These are phyloP conservation scores for Eilema caniola DNA, from an alignment of 2,888 invertebrate species.

Conservation along the genomic window DNA sequence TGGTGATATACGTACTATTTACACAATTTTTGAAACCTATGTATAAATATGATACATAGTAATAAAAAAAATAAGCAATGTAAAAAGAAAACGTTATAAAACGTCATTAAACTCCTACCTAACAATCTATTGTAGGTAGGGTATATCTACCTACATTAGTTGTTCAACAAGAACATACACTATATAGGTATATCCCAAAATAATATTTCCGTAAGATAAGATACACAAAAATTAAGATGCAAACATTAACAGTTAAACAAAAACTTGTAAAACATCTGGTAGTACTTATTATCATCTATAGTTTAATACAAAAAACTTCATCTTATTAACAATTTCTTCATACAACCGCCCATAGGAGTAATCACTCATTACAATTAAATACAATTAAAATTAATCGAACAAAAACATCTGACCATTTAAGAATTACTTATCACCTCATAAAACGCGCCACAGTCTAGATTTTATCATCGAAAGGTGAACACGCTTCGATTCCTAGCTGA, in stretches of 20 bases:
- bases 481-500: constrained; percentile 34
- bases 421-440: constrained; percentile 40
- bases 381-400: constrained; percentile 28
- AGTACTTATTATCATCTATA: background rate
- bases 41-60: too few relatives aligned
- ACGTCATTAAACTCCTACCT: too few relatives aligned
- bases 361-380: constrained; percentile 22
- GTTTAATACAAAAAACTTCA: background rate
- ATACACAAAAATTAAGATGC: too few relatives aligned
- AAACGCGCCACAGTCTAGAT: constrained; percentile 35
- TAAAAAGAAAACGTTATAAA: too few relatives aligned
- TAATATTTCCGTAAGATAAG: too few relatives aligned
- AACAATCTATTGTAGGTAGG: too few relatives aligned
- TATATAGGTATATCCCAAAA: too few relatives aligned
- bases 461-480: constrained; percentile 37
- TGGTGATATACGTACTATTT: too few relatives aligned
- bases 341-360: constrained; percentile 2
- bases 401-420: constrained; percentile 29
- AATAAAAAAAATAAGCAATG: too few relatives aligned
- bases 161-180: too few relatives aligned
- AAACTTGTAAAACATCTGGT: background rate
- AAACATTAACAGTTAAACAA: background rate
- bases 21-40: too few relatives aligned
- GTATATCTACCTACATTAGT: too few relatives aligned
- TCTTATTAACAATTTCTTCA: constrained; percentile 14